Conservation (phyloP, 2,797 vertebrate species). For the Sebastiscus albofasciatus region DNA sequence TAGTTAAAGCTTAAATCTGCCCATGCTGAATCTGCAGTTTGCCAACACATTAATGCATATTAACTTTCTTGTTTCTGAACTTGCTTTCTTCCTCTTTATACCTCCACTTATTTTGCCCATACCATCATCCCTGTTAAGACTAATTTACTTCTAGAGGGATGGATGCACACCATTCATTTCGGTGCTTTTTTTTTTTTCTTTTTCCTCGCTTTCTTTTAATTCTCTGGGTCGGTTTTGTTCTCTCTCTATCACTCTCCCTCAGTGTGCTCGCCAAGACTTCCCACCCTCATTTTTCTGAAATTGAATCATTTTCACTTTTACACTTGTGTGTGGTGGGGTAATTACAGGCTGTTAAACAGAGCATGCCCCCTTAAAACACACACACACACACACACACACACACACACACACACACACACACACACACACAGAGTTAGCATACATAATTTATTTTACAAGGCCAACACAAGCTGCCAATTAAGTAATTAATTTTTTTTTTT, state of each 20-base stretch:
- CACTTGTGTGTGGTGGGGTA: conserved; percentile 57
- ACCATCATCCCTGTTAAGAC: not conserved
- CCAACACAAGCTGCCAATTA: not conserved
- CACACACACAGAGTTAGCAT: not conserved
- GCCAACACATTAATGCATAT: not conserved
- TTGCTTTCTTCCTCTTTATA: not conserved
- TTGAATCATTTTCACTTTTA: conserved; percentile 69
- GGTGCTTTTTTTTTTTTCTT: not conserved
- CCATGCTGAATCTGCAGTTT: not conserved
- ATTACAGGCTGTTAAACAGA: conserved; percentile 80
- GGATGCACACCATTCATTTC: not conserved
- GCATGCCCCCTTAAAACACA: conserved; percentile 63
- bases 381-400: conserved; percentile 27
- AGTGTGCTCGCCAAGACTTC: not conserved
- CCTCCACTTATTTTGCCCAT: not conserved
- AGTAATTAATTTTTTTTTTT: not conserved
- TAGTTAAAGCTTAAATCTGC: not conserved
- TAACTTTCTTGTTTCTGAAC: not conserved
- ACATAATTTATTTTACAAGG: conserved; percentile 20
- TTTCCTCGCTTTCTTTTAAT: not conserved
- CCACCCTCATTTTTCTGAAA: conserved; percentile 46
- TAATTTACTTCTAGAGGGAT: not conserved
- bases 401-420: not conserved
- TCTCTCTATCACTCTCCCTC: not conserved
- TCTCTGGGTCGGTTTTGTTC: conserved; percentile 4